These are phyloP conservation scores for Agrochola lychnidis DNA, from an alignment of 2,888 invertebrate species.

Conservation along the genomic window DNA sequence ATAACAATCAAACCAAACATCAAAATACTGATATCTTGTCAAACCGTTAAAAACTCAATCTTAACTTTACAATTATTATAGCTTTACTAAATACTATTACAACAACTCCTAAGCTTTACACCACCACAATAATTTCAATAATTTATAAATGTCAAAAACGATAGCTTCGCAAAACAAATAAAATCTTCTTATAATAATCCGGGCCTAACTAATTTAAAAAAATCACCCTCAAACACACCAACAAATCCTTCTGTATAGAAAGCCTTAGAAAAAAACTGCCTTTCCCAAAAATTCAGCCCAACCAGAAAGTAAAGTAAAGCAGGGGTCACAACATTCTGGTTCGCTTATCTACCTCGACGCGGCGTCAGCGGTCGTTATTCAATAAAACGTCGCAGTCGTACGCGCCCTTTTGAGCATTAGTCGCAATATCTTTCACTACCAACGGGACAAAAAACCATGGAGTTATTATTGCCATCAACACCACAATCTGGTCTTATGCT, in stretches of 20 bases:
- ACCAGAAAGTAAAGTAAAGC: slow-evolving; percentile 31
- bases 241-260: not conserved
- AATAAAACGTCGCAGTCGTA: slow-evolving; percentile 81
- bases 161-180: not conserved
- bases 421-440: slow-evolving; percentile 73
- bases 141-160: not conserved
- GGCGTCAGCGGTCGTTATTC: slow-evolving; percentile 82
- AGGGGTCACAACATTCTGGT: slow-evolving; percentile 67
- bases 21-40: not conserved
- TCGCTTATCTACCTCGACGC: slow-evolving; percentile 79
- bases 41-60: not conserved
- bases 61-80: not conserved
- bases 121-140: not conserved
- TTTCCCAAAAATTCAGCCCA: slow-evolving; percentile 16
- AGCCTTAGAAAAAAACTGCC: slow-evolving; percentile 5
- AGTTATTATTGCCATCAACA: slow-evolving; percentile 64
- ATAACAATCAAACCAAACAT: not conserved
- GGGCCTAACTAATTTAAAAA: not conserved
- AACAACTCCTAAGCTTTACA: not conserved
- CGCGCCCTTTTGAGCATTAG: slow-evolving; percentile 74
- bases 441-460: slow-evolving; percentile 68
- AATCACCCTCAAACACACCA: not conserved
- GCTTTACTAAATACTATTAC: not conserved
- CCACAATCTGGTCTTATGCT: slow-evolving; percentile 54
- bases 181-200: not conserved